These are phyloP conservation scores for Grus americana DNA, from an alignment of 2,113 vertebrate species.

Conservation along the genomic window DNA sequence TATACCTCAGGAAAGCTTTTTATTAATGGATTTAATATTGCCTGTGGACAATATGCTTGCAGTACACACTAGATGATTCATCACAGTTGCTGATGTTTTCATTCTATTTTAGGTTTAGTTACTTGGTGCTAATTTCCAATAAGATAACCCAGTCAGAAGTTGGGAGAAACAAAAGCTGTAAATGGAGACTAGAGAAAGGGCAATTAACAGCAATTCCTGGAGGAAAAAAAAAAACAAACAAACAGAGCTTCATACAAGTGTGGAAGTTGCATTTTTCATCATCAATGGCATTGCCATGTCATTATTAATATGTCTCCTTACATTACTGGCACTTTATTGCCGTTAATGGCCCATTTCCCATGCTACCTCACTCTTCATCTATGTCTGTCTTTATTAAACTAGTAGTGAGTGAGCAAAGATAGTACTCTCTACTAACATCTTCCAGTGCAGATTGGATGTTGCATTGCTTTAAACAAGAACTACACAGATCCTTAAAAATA, in stretches of 20 bases:
- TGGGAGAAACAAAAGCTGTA: not conserved
- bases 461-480: not conserved
- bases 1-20: not conserved
- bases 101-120: not conserved
- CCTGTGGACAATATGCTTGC: not conserved
- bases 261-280: constrained; percentile 54
- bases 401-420: not conserved
- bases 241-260: not conserved
- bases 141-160: not conserved
- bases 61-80: not conserved
- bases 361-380: constrained; percentile 19
- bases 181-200: not conserved
- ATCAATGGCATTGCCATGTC: constrained; percentile 64
- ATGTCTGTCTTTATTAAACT: constrained; percentile 56
- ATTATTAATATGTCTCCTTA: constrained; percentile 59
- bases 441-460: not conserved
- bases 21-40: not conserved
- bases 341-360: constrained; percentile 64
- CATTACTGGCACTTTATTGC: constrained; percentile 55
- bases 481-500: not conserved
- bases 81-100: not conserved
- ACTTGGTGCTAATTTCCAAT: not conserved
- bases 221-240: not conserved
- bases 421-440: not conserved
- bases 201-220: constrained; percentile 39